A percentile compares a stretch with the other conserved stretches of the same genome.
phyloP scores from a whole-genome alignment of 1,140 invertebrate genomes.

The Drosophila kanapiae region DNA sequence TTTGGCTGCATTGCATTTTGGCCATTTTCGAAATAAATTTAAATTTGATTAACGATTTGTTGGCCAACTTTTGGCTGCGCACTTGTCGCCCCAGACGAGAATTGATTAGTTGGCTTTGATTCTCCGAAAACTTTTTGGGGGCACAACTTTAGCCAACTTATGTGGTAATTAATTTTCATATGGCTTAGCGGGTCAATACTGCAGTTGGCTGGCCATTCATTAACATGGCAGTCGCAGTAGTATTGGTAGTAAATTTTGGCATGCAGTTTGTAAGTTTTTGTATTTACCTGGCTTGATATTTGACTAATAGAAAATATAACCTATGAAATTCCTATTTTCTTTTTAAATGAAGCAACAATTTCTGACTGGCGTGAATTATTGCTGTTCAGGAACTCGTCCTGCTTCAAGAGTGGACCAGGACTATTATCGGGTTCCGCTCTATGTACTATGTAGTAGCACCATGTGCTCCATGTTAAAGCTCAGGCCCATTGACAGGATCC shows the following conservation, averaged over 20 bases:
- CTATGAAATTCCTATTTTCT: background rate
- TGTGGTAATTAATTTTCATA: constrained; percentile 57
- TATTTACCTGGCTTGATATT: background rate
- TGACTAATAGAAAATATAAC: background rate
- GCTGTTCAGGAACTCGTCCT: background rate
- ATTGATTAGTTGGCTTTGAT: constrained; percentile 43
- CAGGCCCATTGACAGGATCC: constrained; percentile 17
- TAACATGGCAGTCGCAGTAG: constrained; percentile 18
- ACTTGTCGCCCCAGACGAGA: constrained; percentile 42
- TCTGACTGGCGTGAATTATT: background rate
- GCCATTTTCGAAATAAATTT: constrained; percentile 63
- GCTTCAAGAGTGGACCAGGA: constrained; percentile 9
- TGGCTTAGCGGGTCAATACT: constrained; percentile 23
- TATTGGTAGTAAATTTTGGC: background rate
- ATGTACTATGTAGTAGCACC: background rate
- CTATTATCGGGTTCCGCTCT: background rate
- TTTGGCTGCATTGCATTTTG: constrained; percentile 44
- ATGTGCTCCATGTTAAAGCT: constrained; percentile 6
- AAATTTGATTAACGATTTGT: constrained; percentile 76
- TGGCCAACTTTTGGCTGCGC: constrained; percentile 42
- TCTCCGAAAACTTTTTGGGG: constrained; percentile 3
- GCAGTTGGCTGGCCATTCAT: constrained; percentile 56
- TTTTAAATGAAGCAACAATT: background rate
- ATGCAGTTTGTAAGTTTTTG: background rate
- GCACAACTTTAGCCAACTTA: constrained; percentile 10